Conservation (phyloP, 2,888 invertebrate species). For the Brachylomia viminalis region DNA sequence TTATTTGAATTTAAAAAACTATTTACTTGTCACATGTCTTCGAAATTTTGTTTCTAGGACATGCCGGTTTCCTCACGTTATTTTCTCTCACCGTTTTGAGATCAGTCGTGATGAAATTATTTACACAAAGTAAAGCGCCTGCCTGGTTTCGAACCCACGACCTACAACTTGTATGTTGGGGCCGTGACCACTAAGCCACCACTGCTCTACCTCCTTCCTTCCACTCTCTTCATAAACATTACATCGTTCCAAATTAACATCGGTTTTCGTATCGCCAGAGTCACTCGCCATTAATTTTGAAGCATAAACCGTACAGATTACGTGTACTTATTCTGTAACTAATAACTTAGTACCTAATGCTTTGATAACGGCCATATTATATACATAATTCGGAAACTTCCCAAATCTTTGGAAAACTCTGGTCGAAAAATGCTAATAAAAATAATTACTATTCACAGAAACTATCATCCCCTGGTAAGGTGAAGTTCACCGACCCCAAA, state of each 20-base stretch:
- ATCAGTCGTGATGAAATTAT: too few species aligned
- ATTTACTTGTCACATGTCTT: too few species aligned
- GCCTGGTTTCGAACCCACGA: too few species aligned
- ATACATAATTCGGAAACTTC: background rate
- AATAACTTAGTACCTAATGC: background rate
- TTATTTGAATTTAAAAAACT: too few species aligned
- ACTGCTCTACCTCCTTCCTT: too few species aligned
- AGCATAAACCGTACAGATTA: background rate
- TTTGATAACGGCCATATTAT: background rate
- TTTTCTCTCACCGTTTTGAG: background rate
- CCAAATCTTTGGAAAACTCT: background rate
- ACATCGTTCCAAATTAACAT: background rate
- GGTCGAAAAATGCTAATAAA: background rate
- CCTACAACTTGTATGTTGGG: too few species aligned
- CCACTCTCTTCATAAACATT: too few species aligned
- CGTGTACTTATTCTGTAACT: background rate
- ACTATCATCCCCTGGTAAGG: conserved; percentile 91
- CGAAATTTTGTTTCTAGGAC: too few species aligned
- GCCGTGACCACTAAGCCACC: too few species aligned
- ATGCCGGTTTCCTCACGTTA: too few species aligned
- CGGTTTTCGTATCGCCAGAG: too few species aligned
- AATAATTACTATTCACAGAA: conserved; percentile 83
- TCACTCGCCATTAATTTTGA: background rate
- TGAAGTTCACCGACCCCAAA: conserved; percentile 92
- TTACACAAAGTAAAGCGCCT: too few species aligned